phyloP scores from a whole-genome alignment of 1,140 invertebrate genomes.

The Trypoxylus dichotomus region DNA sequence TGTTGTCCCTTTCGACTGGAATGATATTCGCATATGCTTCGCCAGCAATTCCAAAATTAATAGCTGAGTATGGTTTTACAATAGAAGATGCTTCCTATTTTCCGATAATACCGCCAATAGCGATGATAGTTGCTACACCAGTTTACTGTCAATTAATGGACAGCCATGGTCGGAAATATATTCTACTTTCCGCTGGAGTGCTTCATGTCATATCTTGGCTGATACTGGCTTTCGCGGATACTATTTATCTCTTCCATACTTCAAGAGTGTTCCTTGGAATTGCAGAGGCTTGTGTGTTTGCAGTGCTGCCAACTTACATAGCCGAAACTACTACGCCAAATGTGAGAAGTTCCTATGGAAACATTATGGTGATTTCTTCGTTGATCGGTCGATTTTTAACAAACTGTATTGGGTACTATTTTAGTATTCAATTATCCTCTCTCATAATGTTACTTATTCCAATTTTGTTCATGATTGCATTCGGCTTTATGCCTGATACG shows the following conservation, averaged over 20 bases:
- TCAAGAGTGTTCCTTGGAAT: constrained; percentile 33
- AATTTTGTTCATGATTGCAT: constrained; percentile 63
- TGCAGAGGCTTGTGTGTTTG: constrained; percentile 27
- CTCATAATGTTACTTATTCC: neutral
- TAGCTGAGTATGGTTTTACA: constrained; percentile 22
- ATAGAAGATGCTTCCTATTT: constrained; percentile 37
- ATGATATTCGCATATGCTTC: constrained; percentile 12
- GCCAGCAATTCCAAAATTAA: constrained; percentile 19
- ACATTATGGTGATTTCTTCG: constrained; percentile 17
- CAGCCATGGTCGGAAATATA: constrained; percentile 41
- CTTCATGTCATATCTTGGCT: constrained; percentile 34
- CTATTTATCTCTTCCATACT: constrained; percentile 48
- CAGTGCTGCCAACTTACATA: constrained; percentile 29
- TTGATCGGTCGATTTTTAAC: constrained; percentile 28
- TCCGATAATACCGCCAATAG: constrained; percentile 33
- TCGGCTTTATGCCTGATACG: constrained; percentile 76
- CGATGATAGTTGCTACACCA: constrained; percentile 32
- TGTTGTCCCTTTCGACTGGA: neutral
- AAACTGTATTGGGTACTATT: constrained; percentile 42
- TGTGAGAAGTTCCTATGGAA: constrained; percentile 33
- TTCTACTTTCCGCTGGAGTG: constrained; percentile 31
- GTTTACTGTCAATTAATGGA: constrained; percentile 35
- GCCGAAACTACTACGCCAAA: constrained; percentile 37
- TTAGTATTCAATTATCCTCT: neutral
- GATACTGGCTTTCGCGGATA: constrained; percentile 31